These are phyloP conservation scores for Pagetopsis macropterus DNA, from an alignment of 2,797 vertebrate species.

Conservation along the genomic window DNA sequence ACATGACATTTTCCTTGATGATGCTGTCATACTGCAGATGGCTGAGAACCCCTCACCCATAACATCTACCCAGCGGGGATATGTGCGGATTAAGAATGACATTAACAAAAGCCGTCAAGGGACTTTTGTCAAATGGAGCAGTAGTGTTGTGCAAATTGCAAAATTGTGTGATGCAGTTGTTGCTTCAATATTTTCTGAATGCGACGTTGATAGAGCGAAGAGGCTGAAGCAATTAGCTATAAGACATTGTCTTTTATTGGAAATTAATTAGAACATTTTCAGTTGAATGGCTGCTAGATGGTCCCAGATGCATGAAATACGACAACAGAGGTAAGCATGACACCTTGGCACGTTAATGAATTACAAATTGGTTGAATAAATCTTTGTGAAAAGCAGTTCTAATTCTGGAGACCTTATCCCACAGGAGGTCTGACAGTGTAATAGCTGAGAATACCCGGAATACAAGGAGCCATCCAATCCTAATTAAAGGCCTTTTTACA, in stretches of 20 bases:
- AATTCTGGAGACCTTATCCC: slow-evolving; percentile 59
- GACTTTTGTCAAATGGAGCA: slow-evolving; percentile 53
- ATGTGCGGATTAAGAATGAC: slow-evolving; percentile 47
- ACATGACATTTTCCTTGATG: slow-evolving; percentile 51
- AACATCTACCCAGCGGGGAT: slow-evolving; percentile 45
- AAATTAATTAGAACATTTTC: slow-evolving; percentile 41
- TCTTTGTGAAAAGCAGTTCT: slow-evolving; percentile 52
- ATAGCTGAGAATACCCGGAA: slow-evolving; percentile 62
- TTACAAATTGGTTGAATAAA: slow-evolving; percentile 50
- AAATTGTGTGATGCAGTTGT: slow-evolving; percentile 26
- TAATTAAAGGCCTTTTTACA: slow-evolving; percentile 75
- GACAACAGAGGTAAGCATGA: slow-evolving; percentile 4
- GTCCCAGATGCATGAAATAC: slow-evolving; percentile 17
- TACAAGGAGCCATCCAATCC: slow-evolving; percentile 60
- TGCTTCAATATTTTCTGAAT: slow-evolving; percentile 43
- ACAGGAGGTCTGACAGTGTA: slow-evolving; percentile 51
- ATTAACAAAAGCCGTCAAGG: slow-evolving; percentile 53
- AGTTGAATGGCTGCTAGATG: slow-evolving; percentile 24
- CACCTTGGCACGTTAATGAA: slow-evolving; percentile 41
- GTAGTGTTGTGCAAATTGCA: slow-evolving; percentile 38
- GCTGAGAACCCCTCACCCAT: slow-evolving; percentile 49
- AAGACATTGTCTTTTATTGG: slow-evolving; percentile 26
- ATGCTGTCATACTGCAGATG: slow-evolving; percentile 59
- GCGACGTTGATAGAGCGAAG: neutral
- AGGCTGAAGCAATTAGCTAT: slow-evolving; percentile 30